Base-by-base conservation (phyloP, 1,140 invertebrate species). In the Zaprionus davidi region DNA sequence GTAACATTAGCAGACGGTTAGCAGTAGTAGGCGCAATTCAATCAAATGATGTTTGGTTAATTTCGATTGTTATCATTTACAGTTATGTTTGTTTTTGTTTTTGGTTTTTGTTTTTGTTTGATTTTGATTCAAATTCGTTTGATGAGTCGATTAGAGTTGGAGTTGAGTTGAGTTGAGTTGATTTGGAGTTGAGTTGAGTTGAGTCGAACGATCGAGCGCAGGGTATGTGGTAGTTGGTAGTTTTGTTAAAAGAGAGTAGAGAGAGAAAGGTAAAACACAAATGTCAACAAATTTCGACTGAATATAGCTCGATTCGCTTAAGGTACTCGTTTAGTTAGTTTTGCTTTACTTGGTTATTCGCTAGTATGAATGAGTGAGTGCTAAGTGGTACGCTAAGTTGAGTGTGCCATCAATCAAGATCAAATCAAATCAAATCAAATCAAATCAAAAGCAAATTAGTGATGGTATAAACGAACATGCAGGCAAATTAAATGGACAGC, bases 211-310 rank as follows among this genome's bases (percentile, higher is more conserved):
- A 88, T 80, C 74, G 81, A 80, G 80, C 65, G 84, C 81, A 88
- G 78, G 84, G 77, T 87, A 75, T 77, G 78, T 82, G 71, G 67
- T 75, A 77, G 63, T 69, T 82, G 65, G 49, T 71, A 71, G 71
- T 82, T 38, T 72, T 80, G 68, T 46, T 79, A 82, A 76, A 80
- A 78, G 69, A 79, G 81, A 80, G 81, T 80, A 90, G 80, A 90
- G 81, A 85, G 65, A 85, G 76, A 85, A 78, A 79, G 75, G 79
- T 78, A 83, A 75, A 91, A 81, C 75, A 91, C 81, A 83, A 80
- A 83, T 78, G 86, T 87, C 81, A 87, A 87, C 80, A 88, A 71
- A 82, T 74, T 62, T 85, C 66, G 51, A 76, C 72, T 72, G 72
- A 56, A 34, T 31, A 44, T 55, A 60, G 57, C 26, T 74, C 63